Evolutionary conservation across 2,113 vertebrate species (phyloP), one percentile per base, ranked within the genome.

Genomic region (Marcusenius ussheri): DNA sequence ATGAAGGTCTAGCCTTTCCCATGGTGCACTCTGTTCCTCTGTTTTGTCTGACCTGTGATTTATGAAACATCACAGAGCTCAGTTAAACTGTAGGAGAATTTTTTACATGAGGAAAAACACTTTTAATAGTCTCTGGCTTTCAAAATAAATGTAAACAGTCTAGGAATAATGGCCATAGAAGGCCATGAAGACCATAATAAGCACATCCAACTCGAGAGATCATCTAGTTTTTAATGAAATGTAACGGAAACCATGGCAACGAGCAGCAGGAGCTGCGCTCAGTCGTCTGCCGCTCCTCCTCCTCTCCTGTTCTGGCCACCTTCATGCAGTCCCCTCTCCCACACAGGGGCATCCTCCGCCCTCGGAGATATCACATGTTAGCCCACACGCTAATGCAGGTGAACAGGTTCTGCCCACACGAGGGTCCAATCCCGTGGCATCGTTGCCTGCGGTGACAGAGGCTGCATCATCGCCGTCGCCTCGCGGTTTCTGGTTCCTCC

Each of bases 361-460:
- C 42, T 11, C 42, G 9, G 45, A 85, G 88, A 92, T 90, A 83
- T 92, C 89, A 42, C 88, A 17, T 15, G 5, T 87, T 31, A 7
- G 49, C 56, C 58, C 87, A 5, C 77, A 39, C 87, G 89, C 83
- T 70, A 90, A 93, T 92, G 91, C 92, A 88, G 92, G 91, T 62
- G 2, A 93, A 95, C 94, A 91, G 92, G 95, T 95, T 93, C 92
- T 77, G 93, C 94, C 90, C 91, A 91, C 6, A 0, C 91, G 27
- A 89, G 86, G 92, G 56, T 42, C 46, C 39, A n/a, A 84, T 91
- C 5, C 51, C 53, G 3, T 27, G 39, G 74, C 89, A 31, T 91
- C 88, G 39, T 46, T 4, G 88, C 88, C 89, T 15, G 90, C 66
- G 58, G 88, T 21, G 39, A 24, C 42, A 46, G 35, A 45, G 80